A percentile compares a stretch with the other conserved stretches of the same genome.
These are phyloP conservation scores for Sarcophaga variegata DNA, from an alignment of 2,888 invertebrate species.

Conservation along the genomic window DNA sequence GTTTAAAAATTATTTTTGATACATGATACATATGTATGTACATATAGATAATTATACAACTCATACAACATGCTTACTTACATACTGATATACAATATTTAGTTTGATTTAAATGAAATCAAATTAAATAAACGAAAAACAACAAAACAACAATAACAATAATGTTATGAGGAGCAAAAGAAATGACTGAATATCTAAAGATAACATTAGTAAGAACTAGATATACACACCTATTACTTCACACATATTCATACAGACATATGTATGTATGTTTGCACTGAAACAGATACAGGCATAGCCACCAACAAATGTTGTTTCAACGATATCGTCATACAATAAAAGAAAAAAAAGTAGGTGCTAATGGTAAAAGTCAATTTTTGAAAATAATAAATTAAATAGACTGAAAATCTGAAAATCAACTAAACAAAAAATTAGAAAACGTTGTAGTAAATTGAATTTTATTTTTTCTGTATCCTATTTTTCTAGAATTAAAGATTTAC, in stretches of 20 bases:
- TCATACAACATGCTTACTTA: background rate
- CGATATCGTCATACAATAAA: conserved; percentile 63
- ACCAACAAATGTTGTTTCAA: background rate
- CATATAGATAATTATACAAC: background rate
- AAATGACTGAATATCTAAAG: conserved; percentile 42
- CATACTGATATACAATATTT: conserved; percentile 5
- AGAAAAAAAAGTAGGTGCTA: conserved; percentile 70
- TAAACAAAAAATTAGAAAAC: background rate
- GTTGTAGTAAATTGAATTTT: conserved; percentile 1
- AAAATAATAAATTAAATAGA: conserved; percentile 1
- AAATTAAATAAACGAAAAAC: background rate
- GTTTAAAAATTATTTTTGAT: conserved; percentile 35
- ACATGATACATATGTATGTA: background rate
- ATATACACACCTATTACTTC: background rate
- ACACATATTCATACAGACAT: background rate
- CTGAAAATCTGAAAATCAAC: background rate
- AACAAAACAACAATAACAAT: background rate
- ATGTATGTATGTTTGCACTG: background rate
- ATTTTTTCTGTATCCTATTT: background rate
- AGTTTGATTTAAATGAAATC: conserved; percentile 27
- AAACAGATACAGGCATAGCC: too few species aligned
- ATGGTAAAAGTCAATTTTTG: conserved; percentile 74
- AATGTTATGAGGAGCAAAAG: background rate
- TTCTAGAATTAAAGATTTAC: conserved; percentile 21
- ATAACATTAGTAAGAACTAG: conserved; percentile 20